These are phyloP conservation scores for Linyphia triangularis DNA, from an alignment of 2,888 invertebrate species.

Conservation along the genomic window DNA sequence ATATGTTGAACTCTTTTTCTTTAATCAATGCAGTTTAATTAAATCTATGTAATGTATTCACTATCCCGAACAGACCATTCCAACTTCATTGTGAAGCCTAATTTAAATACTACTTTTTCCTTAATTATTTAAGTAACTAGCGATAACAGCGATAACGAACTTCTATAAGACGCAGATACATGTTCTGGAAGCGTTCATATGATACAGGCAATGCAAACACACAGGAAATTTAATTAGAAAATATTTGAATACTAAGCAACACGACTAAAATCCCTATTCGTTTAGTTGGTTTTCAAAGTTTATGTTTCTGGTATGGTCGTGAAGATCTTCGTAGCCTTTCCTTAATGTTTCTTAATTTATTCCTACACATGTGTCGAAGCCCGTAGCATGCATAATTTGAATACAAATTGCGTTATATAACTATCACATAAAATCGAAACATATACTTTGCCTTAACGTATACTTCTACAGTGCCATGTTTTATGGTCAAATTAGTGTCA, in stretches of 20 bases:
- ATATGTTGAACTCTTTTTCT: too few species aligned
- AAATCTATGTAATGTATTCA: too few species aligned
- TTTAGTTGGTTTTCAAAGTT: not conserved
- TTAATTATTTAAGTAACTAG: not conserved
- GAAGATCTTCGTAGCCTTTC: not conserved
- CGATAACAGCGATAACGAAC: not conserved
- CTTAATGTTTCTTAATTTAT: conserved; percentile 1
- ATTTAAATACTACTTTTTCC: not conserved
- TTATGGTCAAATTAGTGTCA: conserved; percentile 52
- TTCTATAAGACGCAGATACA: not conserved
- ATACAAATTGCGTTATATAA: conserved; percentile 51
- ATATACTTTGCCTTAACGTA: not conserved
- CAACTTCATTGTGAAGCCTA: too few species aligned
- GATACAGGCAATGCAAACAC: not conserved
- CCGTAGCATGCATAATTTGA: conserved; percentile 29
- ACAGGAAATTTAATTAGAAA: not conserved
- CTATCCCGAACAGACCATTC: too few species aligned
- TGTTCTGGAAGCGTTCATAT: not conserved
- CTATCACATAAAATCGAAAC: conserved; percentile 37
- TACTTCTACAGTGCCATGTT: conserved; percentile 28
- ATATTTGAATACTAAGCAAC: not conserved
- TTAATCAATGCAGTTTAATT: too few species aligned
- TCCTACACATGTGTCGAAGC: conserved; percentile 8
- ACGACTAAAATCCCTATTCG: not conserved
- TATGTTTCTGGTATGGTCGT: not conserved